Evolutionary conservation across 2,888 invertebrate genomes (phyloP), one percentile per base, ranked within the genome.

Genomic region (Rhodophaea formosa): DNA sequence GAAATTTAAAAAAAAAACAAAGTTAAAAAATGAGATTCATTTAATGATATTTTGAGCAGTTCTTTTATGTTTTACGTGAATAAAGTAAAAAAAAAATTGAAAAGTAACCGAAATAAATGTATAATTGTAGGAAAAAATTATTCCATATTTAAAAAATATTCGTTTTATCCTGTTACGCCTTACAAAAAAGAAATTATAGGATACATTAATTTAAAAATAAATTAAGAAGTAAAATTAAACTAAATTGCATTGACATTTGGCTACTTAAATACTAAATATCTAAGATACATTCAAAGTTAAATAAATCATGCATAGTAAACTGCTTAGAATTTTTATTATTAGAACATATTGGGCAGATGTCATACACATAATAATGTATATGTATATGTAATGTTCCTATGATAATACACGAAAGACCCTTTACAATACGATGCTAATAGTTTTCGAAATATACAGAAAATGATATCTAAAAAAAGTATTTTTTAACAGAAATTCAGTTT

Each of bases 121-220:
- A 8, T 1, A 45, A 45, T 0, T 5, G 16, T 3, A 7, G 16
- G 8, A 45, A 17, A 16, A 17, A 12, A 17, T 45, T 12, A 8
- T 17, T 17, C 17, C 45, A 23, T 23, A 23, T 23, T 23, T 39
- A 12, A 39, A 39, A 45, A 46, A 46, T 46, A 23, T 46, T 46
- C 15, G 0, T n/a, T 5, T 16, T 12, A 46, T 23, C 16, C 23
- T 46, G 46, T 46, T 6, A 39, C n/a, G 39, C 39, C 23, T 46
- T 46, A 46, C n/a, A 46, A 46, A 23, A 46, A 10, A 23, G 8
- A 45, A 16, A 12, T 12, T 12, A 17, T 10, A n/a, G 46, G 12
- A 17, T 17, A 51, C 17, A 73, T 71, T 70, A 71, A 68, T 69
- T 59, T 14, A 46, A 59, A 60, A 23, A 57, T 54, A 58, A 60